Base-by-base conservation (phyloP, 2,888 invertebrate genomes). In the Pristionchus fissidentatus region DNA sequence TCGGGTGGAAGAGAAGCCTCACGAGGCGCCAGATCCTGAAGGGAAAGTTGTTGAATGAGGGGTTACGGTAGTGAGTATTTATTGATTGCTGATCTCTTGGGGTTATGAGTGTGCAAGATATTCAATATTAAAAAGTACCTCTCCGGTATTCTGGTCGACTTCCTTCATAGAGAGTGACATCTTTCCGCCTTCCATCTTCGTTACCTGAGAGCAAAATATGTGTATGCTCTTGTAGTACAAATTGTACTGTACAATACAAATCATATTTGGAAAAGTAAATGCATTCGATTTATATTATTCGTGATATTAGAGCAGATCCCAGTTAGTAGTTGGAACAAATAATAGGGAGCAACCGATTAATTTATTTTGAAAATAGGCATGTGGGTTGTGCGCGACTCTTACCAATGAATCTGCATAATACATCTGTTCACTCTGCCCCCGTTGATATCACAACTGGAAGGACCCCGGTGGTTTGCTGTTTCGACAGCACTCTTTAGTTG, bases 141-240 rank as follows among this genome's bases (percentile, higher is more conserved):
- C 95, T 0, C 99, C 99, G 0, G 95, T 96, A 32, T 95, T 95
- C 93, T 99, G 99, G 92, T 98, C 97, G 0, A 98, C 99, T 93
- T 99, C 92, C 78, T 92, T 91, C 90, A 92, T 89, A 38, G 90
- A 87, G 82, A 92, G 84, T 1, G 98, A 97, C 0, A 96, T 96
- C 93, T 97, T 98, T 92, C 96, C 96, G 0, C 97, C 97, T n/a
- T 96, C 95, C 49, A 97, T 95, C 26, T 96, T 96, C 84, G 97
- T 93, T 0, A 98, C 97, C 94, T 98, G 32, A 43, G 87, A 77
- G 38, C 49, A 49, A 15, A 10, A 49, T 19, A 15, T 15, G 10
- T 15, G 49, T 49, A 49, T 19, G 49, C 10, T 49, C 10, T 15
- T 49, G 49, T 49, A 49, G 49, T 49, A 49, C n/a, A n/a, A n/a